Evolutionary conservation across 1,140 invertebrate species (phyloP).

Genomic region (Zaprionus kolodkinae): DNA sequence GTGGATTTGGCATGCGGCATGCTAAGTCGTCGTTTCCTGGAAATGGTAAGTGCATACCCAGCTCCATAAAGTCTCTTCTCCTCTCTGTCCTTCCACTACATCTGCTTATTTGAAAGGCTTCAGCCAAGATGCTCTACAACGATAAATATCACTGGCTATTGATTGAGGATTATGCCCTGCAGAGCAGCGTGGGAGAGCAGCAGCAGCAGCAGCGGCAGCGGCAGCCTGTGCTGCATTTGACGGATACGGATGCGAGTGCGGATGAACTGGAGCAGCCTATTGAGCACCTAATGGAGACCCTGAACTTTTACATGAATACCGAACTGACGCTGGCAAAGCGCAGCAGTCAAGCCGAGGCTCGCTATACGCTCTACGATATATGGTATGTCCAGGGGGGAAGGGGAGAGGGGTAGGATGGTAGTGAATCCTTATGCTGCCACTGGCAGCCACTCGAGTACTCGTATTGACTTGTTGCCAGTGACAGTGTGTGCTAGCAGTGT

Average conservation of each 20-base stretch:
- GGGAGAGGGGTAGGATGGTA: not conserved
- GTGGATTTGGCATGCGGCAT: slow-evolving; percentile 77
- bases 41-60: slow-evolving; percentile 68
- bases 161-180: slow-evolving; percentile 81
- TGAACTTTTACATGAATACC: slow-evolving; percentile 83
- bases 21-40: slow-evolving; percentile 72
- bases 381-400: slow-evolving; percentile 58
- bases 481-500: slow-evolving; percentile 28
- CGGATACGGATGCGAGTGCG: slow-evolving; percentile 19
- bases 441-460: slow-evolving; percentile 10
- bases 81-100: not conserved
- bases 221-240: slow-evolving; percentile 17
- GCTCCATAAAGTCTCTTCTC: not conserved
- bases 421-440: not conserved
- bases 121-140: slow-evolving; percentile 79
- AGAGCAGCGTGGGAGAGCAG: slow-evolving; percentile 45
- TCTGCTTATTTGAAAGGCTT: slow-evolving; percentile 71
- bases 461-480: slow-evolving; percentile 40
- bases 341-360: slow-evolving; percentile 23
- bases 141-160: slow-evolving; percentile 84
- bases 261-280: slow-evolving; percentile 60
- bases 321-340: slow-evolving; percentile 80
- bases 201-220: slow-evolving; percentile 11
- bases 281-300: slow-evolving; percentile 77
- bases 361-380: slow-evolving; percentile 75